A percentile compares a stretch with the other conserved stretches of the same genome.
phyloP scores from a whole-genome alignment of 2,113 vertebrate genomes.

The Spheniscus mendiculus region DNA sequence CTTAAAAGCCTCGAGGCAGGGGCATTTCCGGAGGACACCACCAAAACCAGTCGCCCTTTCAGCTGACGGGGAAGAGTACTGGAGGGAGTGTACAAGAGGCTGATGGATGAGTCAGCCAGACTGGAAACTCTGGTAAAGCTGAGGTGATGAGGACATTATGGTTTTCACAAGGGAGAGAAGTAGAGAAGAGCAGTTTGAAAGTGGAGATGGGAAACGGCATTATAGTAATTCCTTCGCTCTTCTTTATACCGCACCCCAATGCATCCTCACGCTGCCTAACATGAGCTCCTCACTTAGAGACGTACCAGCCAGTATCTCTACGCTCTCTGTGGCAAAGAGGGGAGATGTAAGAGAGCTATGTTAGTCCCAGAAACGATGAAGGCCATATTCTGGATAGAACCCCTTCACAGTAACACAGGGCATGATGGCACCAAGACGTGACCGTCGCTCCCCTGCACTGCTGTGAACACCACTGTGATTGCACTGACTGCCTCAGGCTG shows the following conservation, averaged over 20 bases:
- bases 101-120: not conserved
- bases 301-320: no score
- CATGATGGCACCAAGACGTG: accelerated
- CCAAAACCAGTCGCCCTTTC: not conserved
- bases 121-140: not conserved
- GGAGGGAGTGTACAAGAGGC: not conserved
- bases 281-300: not conserved
- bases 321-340: not conserved
- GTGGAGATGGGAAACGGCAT: not conserved
- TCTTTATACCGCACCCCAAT: not conserved
- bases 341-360: not conserved
- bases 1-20: not conserved
- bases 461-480: not conserved
- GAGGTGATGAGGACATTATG: not conserved
- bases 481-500: not conserved
- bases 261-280: accelerated
- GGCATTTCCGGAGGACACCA: not conserved
- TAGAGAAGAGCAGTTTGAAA: not conserved
- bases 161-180: not conserved
- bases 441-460: not conserved
- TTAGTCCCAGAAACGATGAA: not conserved
- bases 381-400: not conserved
- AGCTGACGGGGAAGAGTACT: not conserved
- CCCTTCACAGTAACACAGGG: not conserved
- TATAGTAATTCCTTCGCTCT: not conserved